A percentile compares a stretch with the other conserved stretches of the same genome.
phyloP scores from a whole-genome alignment of 1,140 invertebrate genomes.

The Papilio polytes region DNA sequence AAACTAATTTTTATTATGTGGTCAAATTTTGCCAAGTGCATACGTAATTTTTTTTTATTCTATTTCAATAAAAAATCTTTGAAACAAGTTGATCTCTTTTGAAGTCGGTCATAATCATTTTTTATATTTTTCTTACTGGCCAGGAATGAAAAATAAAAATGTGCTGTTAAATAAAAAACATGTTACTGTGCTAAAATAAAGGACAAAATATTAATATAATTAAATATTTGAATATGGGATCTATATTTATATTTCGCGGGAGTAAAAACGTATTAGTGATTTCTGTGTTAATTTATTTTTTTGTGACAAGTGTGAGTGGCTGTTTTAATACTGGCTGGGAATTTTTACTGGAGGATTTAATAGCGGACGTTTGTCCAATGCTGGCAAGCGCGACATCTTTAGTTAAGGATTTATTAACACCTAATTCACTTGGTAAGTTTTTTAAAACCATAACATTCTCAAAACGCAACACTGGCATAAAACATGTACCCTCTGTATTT shows the following conservation, averaged over 20 bases:
- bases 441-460: background rate
- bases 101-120: background rate
- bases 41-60: constrained; percentile 43
- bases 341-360: constrained; percentile 62
- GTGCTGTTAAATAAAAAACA: background rate
- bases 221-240: background rate
- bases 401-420: constrained; percentile 61
- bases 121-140: background rate
- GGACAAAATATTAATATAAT: background rate
- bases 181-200: constrained; percentile 8
- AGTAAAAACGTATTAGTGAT: constrained; percentile 47
- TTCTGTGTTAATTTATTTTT: constrained; percentile 51
- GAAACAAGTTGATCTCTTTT: background rate
- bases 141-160: background rate
- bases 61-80: background rate
- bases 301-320: constrained; percentile 55
- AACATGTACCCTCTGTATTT: no score
- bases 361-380: constrained; percentile 64
- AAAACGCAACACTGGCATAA: background rate
- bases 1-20: constrained; percentile 32
- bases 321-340: constrained; percentile 65
- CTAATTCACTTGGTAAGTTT: constrained; percentile 57
- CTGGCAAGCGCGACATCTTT: constrained; percentile 57
- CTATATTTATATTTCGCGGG: constrained; percentile 32
- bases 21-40: constrained; percentile 42